phyloP scores from a whole-genome alignment of 1,140 invertebrate species.

The Heliothis virescens region DNA sequence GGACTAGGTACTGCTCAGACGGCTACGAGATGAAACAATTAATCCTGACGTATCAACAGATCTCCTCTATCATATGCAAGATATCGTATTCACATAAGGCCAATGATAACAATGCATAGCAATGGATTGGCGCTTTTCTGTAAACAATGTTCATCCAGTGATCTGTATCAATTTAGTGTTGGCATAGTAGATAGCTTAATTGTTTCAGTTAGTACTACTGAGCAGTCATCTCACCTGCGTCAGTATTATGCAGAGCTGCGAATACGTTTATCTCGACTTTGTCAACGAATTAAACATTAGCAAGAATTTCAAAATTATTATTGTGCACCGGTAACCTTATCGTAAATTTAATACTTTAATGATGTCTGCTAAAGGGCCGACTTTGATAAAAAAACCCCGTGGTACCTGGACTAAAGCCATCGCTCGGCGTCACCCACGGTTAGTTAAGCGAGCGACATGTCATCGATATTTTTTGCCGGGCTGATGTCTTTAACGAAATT shows the following conservation, averaged over 20 bases:
- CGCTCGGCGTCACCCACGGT: conserved; percentile 64
- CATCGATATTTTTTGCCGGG: conserved; percentile 78
- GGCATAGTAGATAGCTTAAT: conserved; percentile 33
- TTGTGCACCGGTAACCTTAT: conserved; percentile 64
- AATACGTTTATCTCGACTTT: conserved; percentile 36
- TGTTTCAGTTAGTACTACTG: conserved; percentile 22
- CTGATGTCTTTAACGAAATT: conserved; percentile 82
- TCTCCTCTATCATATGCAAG: neutral
- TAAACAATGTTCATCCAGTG: conserved; percentile 31
- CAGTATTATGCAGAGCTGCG: conserved; percentile 13
- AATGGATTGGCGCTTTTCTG: conserved; percentile 18
- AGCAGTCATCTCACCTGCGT: neutral
- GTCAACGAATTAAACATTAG: conserved; percentile 50
- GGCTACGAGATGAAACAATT: conserved; percentile 10
- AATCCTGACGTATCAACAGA: conserved; percentile 19
- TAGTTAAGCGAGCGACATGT: conserved; percentile 69
- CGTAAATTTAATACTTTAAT: conserved; percentile 82
- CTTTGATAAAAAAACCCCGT: conserved; percentile 70
- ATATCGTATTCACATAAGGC: conserved; percentile 7
- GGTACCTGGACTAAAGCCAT: conserved; percentile 68
- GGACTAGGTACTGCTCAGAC: conserved; percentile 11
- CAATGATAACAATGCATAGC: conserved; percentile 21
- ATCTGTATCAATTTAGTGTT: conserved; percentile 31
- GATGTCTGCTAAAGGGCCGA: conserved; percentile 68
- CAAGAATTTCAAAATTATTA: conserved; percentile 62